Evolutionary conservation across 2,113 vertebrate genomes (phyloP), one percentile per base, ranked within the genome.

Genomic region (Myotis yumanensis): DNA sequence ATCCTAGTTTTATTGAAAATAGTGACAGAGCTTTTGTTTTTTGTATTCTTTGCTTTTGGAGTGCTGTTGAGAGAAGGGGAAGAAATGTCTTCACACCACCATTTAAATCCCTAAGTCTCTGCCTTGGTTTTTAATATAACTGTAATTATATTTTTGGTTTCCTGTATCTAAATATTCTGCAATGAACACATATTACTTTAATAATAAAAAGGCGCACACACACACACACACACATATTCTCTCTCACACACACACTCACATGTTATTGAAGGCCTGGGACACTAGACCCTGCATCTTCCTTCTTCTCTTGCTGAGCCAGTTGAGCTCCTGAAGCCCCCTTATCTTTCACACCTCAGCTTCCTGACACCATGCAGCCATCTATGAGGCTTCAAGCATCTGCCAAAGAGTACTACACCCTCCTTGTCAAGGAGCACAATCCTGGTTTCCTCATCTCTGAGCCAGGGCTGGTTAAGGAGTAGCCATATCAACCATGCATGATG

Each of bases 1-100:
- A 73, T 51, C 43, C 76, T 81, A 71, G 22, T 69, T 79, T 93
- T 69, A 96, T 43, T 95, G 96, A 90, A 92, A 96, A 95, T 23
- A 81, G 86, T 43, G 64, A 35, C 46, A 89, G 59, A 59, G 72
- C 28, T 68, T 91, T 91, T 88, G 8, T 59, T 76, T 90, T 86
- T 89, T 79, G 54, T 94, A 72, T 12, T 75, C 23, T 96, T n/a
- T 91, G n/a, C 43, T 84, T 95, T 94, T 17, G 11, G 54, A 40
- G 81, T 82, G 68, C 85, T 79, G 57, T 68, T 94, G 76, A 86
- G 2, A 69, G 46, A 62, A 86, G 25, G 59, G n/a, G 4, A 35
- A 82, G 43, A 88, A 86, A 66, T 54, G 30, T 66, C 68, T 92
- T 89, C 46, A 91, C 25, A 71, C 10, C 48, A 81, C 8, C 46